Evolutionary conservation across 2,888 invertebrate species (phyloP), one percentile per base, ranked within the genome.

Genomic region (Malachius bipustulatus): DNA sequence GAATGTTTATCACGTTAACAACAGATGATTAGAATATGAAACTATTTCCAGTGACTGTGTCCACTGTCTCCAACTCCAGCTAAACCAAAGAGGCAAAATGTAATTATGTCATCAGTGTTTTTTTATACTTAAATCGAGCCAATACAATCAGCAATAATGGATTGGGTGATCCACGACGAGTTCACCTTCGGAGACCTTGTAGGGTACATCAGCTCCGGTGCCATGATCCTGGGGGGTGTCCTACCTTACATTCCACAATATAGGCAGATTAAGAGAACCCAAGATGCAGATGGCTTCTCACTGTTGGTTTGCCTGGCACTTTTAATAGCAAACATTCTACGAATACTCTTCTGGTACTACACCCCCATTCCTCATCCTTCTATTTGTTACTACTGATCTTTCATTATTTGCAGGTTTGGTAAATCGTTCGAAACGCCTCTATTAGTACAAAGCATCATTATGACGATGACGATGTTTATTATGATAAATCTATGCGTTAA

Each of bases 331-430:
- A 98, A 98, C 62, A 94, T 90, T 36, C 71, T 99, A 44, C 77
- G 98, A 56, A 96, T 98, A 59, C 70, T 96, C 54, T 99, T 98
- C 69, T 98, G 98, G 98, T 97, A 69, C n/a, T n/a, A n/a, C n/a
- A n/a, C n/a, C n/a, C n/a, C n/a, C n/a, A n/a, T n/a, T n/a, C n/a
- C n/a, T n/a, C n/a, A n/a, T n/a, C n/a, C n/a, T n/a, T n/a, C n/a
- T n/a, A n/a, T n/a, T n/a, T n/a, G n/a, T n/a, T n/a, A n/a, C n/a
- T n/a, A n/a, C n/a, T n/a, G n/a, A n/a, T n/a, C n/a, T n/a, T n/a
- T n/a, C n/a, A 31, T 27, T 38, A 26, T 42, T 50, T 51, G 28
- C 38, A 98, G 97, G 97, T 97, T 98, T 75, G 97, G 97, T 45
- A 93, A 89, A 66, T 83, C 82, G 47, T 98, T 89, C 71, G 97